These are phyloP conservation scores for Aselliscus stoliczkanus DNA, from an alignment of 2,797 vertebrate genomes.

Conservation along the genomic window DNA sequence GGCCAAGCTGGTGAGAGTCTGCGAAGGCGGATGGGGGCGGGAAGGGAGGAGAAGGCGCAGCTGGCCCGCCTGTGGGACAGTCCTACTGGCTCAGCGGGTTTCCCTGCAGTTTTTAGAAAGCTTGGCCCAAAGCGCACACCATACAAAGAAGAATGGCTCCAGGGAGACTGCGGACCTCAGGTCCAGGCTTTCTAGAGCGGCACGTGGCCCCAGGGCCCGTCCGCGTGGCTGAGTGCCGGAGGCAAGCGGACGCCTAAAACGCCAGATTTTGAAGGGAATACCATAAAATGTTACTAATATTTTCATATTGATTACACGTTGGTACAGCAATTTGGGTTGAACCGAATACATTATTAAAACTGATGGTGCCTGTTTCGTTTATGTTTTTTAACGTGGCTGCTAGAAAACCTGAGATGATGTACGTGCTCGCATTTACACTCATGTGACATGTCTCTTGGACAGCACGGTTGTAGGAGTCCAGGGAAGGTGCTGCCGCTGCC, in stretches of 20 bases:
- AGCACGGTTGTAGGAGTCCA: too few relatives aligned
- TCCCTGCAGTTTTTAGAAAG: fast-evolving
- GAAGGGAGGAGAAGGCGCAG: too few relatives aligned
- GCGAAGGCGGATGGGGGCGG: background rate
- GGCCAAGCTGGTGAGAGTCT: too few relatives aligned
- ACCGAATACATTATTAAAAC: background rate
- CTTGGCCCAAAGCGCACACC: too few relatives aligned
- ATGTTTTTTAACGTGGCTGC: background rate
- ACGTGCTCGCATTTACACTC: background rate
- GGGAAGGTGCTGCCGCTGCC: background rate
- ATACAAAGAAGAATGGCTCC: background rate
- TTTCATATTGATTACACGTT: background rate
- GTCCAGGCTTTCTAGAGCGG: too few relatives aligned
- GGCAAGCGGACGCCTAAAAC: fast-evolving
- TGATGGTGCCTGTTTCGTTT: background rate
- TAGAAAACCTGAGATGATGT: background rate
- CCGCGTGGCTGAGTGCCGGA: background rate
- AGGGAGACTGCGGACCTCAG: background rate
- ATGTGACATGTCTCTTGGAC: too few relatives aligned
- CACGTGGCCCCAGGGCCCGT: too few relatives aligned
- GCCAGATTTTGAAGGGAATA: background rate
- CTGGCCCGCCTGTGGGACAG: background rate
- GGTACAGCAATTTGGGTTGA: background rate
- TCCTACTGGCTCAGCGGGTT: fast-evolving
- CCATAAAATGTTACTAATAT: too few relatives aligned